phyloP scores from a whole-genome alignment of 2,888 invertebrate species.

The Eutolmus rufibarbis region DNA sequence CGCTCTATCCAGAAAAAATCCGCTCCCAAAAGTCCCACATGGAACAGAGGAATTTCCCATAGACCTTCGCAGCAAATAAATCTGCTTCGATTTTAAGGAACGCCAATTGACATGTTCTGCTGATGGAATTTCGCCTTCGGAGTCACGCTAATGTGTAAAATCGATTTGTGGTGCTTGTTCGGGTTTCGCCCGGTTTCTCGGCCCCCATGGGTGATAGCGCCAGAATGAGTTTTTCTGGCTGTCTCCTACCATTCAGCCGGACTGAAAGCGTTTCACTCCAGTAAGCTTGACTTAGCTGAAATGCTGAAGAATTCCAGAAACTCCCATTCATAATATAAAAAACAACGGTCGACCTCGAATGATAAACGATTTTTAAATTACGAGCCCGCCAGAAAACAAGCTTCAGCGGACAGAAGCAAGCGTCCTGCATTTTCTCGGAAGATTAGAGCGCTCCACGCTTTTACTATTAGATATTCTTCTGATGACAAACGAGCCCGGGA shows the following conservation, averaged over 20 bases:
- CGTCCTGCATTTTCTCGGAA: background rate
- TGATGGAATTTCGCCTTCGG: slow-evolving; percentile 1
- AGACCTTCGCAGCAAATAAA: background rate
- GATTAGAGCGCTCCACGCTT: background rate
- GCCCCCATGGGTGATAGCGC: background rate
- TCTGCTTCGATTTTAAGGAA: background rate
- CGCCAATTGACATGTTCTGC: slow-evolving; percentile 17
- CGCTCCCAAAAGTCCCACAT: background rate
- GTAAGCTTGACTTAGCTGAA: background rate
- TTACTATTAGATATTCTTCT: background rate
- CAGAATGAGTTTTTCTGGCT: slow-evolving; percentile 10
- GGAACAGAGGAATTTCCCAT: background rate
- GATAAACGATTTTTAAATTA: slow-evolving; percentile 40
- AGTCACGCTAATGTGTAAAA: background rate
- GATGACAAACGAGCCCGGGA: slow-evolving; percentile 16
- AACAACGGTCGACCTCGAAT: background rate
- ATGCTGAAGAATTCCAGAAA: background rate
- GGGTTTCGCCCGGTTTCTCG: background rate
- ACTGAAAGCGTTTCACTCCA: background rate
- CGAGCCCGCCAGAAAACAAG: slow-evolving; percentile 29
- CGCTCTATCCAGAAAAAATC: background rate
- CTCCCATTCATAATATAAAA: background rate
- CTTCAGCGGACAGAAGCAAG: background rate
- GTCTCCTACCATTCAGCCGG: background rate
- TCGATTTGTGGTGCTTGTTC: slow-evolving; percentile 14